Base-by-base conservation (phyloP, 2,797 vertebrate species). In the Cygnus olor region DNA sequence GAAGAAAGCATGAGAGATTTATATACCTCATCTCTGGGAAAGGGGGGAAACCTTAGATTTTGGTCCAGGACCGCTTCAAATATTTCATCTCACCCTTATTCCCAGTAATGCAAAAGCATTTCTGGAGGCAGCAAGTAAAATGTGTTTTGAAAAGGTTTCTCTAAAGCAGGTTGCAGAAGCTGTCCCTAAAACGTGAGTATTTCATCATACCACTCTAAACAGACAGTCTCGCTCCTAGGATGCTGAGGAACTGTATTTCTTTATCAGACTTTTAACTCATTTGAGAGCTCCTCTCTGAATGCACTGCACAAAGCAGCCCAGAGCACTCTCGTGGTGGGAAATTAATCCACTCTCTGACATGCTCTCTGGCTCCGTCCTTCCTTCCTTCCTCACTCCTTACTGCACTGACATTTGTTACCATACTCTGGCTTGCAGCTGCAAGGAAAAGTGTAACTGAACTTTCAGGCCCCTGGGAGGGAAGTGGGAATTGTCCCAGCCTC, bases 361-460 rank as follows among this genome's bases (percentile, higher is more conserved):
- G 2, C 36, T 38, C 64, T 47, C 47, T 74, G 79, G 72, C 61
- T 85, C 65, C 5, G 0, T 83, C 85, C 66, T 76, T 78, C 57
- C 45, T 47, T 68, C n/a, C 65, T 57, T 78, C 54, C 38, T 86
- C 54, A 6, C 65, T 92, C 45, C 32, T 20, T 58, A 45, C 20
- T 86, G 77, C 28, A 3, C 65, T 79, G 82, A 69, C 56, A 30
- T 56, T 70, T 72, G 38, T 57, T 58, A 74, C 76, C 76, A 60
- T 18, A 40, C 34, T 72, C 24, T 84, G 79, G 42, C 88, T 86
- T 34, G 44, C 54, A 95, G 87, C 73, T 76, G 57, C 40, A 73
- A 78, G 70, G 58, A 64, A 58, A 89, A 93, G 45, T 36, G 22
- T 49, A 95, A 92, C 54, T 89, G 84, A 91, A 92, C 73, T 88